Evolutionary conservation across 92 coral and sea anemone genomes (phyloP).

Genomic region (Epizoanthus illoricatus): DNA sequence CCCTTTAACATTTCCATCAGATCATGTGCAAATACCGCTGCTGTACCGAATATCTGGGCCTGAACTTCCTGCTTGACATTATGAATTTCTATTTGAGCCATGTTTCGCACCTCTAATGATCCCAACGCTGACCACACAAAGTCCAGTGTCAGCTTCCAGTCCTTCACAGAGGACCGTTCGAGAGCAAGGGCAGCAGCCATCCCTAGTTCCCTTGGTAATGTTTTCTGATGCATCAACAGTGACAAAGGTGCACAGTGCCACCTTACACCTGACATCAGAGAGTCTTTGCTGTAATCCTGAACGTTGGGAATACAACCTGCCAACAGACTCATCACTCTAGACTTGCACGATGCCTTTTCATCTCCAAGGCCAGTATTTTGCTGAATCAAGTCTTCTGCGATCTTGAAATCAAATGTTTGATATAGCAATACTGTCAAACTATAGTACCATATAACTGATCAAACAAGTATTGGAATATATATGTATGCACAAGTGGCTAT

Average conservation of each 20-base stretch:
- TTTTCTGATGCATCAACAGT: conserved; percentile 56
- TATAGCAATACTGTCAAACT: background rate
- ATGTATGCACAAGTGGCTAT: too few species aligned
- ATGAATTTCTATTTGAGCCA: conserved; percentile 3
- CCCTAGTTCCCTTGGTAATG: conserved; percentile 43
- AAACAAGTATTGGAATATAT: background rate
- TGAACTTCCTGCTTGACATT: background rate
- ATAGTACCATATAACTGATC: background rate
- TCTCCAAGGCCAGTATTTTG: background rate
- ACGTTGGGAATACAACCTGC: conserved; percentile 59
- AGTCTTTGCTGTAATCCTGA: conserved; percentile 55
- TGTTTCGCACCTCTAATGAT: background rate
- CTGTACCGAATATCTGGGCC: background rate
- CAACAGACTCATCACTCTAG: conserved; percentile 1
- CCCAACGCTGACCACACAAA: conserved; percentile 47
- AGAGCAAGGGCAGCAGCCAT: conserved; percentile 66
- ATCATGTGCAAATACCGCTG: conserved; percentile 42
- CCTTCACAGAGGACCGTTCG: conserved; percentile 68
- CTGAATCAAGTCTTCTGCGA: conserved; percentile 18
- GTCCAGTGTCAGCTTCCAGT: conserved; percentile 77
- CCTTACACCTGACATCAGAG: conserved; percentile 61
- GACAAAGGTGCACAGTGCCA: conserved; percentile 70
- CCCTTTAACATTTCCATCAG: conserved; percentile 45
- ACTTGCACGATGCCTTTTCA: background rate
- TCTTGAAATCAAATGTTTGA: background rate